These are phyloP conservation scores for Stratiomys singularior DNA, from an alignment of 2,888 invertebrate genomes.

Conservation along the genomic window DNA sequence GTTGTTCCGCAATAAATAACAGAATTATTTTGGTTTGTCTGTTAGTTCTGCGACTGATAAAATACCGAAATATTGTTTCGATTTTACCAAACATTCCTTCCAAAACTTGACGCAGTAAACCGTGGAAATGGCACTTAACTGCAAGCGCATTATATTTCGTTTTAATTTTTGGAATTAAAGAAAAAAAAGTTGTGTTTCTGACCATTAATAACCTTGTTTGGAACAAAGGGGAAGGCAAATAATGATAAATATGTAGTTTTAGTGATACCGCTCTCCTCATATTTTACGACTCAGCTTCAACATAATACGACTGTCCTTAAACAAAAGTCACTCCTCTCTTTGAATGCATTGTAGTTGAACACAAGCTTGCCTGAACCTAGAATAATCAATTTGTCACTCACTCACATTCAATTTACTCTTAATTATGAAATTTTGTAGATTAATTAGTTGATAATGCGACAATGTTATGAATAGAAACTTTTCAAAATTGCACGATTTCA, in stretches of 20 bases:
- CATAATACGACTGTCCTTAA: not conserved
- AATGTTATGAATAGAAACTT: conserved; percentile 11
- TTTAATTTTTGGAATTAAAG: conserved; percentile 47
- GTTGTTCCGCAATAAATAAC: too few relatives aligned
- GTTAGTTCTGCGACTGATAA: too few relatives aligned
- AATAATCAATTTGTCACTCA: not conserved
- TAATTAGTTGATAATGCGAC: conserved; percentile 3
- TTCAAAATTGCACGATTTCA: conserved; percentile 16
- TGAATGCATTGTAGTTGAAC: conserved; percentile 39
- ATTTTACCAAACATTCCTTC: not conserved
- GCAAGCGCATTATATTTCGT: conserved; percentile 45
- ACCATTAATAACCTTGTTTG: conserved; percentile 12
- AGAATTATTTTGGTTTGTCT: too few relatives aligned
- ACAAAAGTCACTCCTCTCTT: conserved; percentile 24
- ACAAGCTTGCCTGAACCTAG: conserved; percentile 36
- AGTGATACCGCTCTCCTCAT: not conserved
- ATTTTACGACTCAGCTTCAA: not conserved
- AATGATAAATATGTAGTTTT: not conserved
- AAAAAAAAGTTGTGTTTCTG: conserved; percentile 38
- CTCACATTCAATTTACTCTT: not conserved
- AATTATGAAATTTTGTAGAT: not conserved
- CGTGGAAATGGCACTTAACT: conserved; percentile 52
- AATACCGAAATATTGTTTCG: not conserved
- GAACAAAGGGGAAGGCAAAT: conserved; percentile 2
- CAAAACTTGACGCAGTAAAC: not conserved